phyloP scores from a whole-genome alignment of 2,113 vertebrate species.

The Corythoichthys haematopterus region DNA sequence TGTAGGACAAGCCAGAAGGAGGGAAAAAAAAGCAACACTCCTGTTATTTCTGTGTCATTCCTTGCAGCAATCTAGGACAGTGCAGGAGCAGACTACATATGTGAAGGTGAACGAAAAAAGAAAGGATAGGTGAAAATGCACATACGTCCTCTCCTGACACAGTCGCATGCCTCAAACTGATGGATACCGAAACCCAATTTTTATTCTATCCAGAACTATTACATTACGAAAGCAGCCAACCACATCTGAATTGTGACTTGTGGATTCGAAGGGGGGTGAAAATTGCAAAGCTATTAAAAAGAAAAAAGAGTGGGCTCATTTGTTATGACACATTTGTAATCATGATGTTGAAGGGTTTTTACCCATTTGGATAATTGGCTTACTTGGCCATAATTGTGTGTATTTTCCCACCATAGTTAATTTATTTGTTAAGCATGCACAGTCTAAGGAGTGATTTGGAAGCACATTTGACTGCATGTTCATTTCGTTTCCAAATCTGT shows the following conservation, averaged over 20 bases:
- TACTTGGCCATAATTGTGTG: not conserved
- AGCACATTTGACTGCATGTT: not conserved
- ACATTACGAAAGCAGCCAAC: conserved; percentile 18
- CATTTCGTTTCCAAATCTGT: not conserved
- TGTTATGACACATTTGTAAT: not conserved
- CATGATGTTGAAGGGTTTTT: not conserved
- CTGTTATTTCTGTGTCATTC: conserved; percentile 4
- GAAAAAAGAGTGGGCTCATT: not conserved
- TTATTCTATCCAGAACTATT: conserved; percentile 19
- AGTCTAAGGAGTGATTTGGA: not conserved
- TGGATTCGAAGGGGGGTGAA: conserved; percentile 12
- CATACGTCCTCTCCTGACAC: conserved; percentile 20
- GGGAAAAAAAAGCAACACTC: conserved; percentile 12
- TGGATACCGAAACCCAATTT: conserved; percentile 19
- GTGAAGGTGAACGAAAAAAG: conserved; percentile 14
- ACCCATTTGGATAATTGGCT: not conserved
- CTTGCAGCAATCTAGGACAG: conserved; percentile 27
- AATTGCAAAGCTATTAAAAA: conserved; percentile 7
- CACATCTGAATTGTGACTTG: conserved; percentile 18
- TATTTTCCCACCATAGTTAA: not conserved
- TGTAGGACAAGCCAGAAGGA: conserved; percentile 17
- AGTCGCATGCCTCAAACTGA: conserved; percentile 29
- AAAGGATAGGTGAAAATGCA: conserved; percentile 7
- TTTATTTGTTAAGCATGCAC: not conserved
- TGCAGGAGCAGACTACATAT: conserved; percentile 2